phyloP scores from a whole-genome alignment of 2,797 vertebrate species.

The Phylloscopus collybita region DNA sequence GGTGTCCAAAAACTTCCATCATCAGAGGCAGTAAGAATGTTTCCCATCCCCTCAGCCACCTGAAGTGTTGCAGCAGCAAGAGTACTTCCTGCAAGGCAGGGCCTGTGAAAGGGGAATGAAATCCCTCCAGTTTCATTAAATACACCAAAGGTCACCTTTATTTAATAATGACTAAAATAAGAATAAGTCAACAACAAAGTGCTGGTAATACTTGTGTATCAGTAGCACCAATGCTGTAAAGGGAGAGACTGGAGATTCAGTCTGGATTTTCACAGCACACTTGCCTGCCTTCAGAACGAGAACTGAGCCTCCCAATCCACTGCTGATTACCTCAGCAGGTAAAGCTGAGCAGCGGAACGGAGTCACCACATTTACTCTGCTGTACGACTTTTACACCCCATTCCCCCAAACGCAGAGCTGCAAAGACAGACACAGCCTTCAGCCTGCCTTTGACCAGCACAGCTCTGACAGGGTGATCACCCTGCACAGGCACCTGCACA shows the following conservation, averaged over 20 bases:
- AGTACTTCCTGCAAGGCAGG: neutral
- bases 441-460: neutral
- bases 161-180: neutral
- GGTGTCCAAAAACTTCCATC: neutral
- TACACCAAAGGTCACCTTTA: accelerated
- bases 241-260: neutral
- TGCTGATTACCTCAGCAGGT: neutral
- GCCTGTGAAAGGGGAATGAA: neutral
- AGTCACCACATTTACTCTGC: accelerated
- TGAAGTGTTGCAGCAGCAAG: neutral
- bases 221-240: neutral
- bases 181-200: neutral
- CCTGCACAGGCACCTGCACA: neutral
- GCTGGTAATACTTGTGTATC: neutral
- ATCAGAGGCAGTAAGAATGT: neutral
- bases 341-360: neutral
- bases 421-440: neutral
- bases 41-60: neutral
- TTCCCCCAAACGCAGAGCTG: neutral
- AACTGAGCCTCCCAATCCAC: neutral
- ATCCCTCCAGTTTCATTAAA: neutral
- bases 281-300: neutral
- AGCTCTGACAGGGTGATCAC: neutral
- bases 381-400: neutral
- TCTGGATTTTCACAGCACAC: neutral